Base-by-base conservation (phyloP, 2,113 vertebrate genomes). In the Laterallus jamaicensis region DNA sequence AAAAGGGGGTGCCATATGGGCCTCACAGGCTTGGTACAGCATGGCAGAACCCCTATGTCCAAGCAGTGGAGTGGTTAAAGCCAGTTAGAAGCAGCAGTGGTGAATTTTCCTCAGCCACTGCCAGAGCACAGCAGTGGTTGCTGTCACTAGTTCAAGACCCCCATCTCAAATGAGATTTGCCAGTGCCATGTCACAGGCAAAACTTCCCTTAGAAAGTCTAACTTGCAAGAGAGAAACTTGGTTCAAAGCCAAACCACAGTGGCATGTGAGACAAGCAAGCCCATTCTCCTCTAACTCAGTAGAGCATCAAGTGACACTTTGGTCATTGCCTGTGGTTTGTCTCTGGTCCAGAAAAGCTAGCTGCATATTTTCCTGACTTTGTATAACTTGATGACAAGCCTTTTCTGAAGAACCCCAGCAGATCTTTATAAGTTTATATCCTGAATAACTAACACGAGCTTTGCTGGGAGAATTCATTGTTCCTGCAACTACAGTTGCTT, bases 171-270 rank as follows among this genome's bases (percentile, higher is more conserved):
- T 31, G 42, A 77, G 56, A 44, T 77, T 88, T 83, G 5, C 22
- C 88, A 88, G 55, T 55, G 21, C 71, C 82, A 18, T 79, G 64
- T 77, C 68, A 88, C 55, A 58, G 50, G 82, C 63, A 74, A 58
- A 90, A 62, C 42, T 70, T 40, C n/a, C 55, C 25, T 67, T 71
- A 49, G 1, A 76, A 69, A 80, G n/a, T 40, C 59, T 76, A 73
- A 88, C 40, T 85, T 54, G 40, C 10, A 11, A 76, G 80, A 88
- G 64, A 63, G 44, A 80, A 77, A 20, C n/a, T 80, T 90, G 92
- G n/a, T 74, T 76, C 62, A 55, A 70, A 90, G 94, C 88, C 85
- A 95, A 88, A 71, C 71, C 88, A 86, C 63, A 90, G 64, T 2
- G 1, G 86, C 79, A 47, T 12, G 40, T 74, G 80, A 95, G 80